Conservation (phyloP, 2,888 invertebrate genomes). For the Idaea biselata region DNA sequence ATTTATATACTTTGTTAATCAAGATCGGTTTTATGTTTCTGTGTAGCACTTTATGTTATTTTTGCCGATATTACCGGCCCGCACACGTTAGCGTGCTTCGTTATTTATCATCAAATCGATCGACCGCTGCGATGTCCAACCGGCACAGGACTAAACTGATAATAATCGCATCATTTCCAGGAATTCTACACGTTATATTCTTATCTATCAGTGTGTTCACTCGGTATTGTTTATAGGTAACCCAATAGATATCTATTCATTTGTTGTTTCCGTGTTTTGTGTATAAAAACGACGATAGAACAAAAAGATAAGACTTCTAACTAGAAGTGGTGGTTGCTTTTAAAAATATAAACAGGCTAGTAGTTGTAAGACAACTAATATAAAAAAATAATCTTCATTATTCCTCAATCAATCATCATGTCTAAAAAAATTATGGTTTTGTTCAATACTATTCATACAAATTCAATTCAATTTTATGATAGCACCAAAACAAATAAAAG, state of each 20-base stretch:
- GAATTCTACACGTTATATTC: background rate
- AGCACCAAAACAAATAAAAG: background rate
- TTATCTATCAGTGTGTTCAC: background rate
- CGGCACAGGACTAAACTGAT: slow-evolving; percentile 14
- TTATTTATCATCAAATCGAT: slow-evolving; percentile 58
- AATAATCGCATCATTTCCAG: background rate
- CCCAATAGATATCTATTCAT: background rate
- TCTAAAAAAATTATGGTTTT: background rate
- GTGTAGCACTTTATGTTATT: slow-evolving; percentile 35
- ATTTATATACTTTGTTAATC: slow-evolving; percentile 13
- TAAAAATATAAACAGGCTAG: too few species aligned
- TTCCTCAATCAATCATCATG: background rate
- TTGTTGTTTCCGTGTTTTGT: background rate
- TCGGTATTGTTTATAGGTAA: background rate
- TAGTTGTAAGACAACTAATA: too few species aligned
- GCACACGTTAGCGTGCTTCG: slow-evolving; percentile 20
- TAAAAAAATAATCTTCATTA: too few species aligned
- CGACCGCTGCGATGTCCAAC: slow-evolving; percentile 30
- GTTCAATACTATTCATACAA: slow-evolving; percentile 9
- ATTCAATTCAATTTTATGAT: too few species aligned
- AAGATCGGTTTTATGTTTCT: slow-evolving; percentile 26
- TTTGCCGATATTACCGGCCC: slow-evolving; percentile 39
- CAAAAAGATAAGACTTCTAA: too few species aligned
- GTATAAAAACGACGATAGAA: too few species aligned
- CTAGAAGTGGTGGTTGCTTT: too few species aligned